phyloP scores from a whole-genome alignment of 2,797 vertebrate genomes.

The Lepilemur septentrionalis region DNA sequence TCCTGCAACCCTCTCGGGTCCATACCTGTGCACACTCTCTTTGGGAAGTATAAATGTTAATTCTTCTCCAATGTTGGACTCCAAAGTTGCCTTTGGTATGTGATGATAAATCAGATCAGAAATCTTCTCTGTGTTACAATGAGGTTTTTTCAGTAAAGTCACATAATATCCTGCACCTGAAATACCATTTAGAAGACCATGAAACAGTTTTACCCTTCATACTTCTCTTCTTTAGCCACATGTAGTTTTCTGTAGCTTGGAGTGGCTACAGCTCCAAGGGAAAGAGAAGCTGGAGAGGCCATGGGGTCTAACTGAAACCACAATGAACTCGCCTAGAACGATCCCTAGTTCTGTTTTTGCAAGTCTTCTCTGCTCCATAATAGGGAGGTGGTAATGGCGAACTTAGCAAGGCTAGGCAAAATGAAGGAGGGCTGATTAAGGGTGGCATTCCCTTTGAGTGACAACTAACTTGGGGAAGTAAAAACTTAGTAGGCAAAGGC shows the following conservation, averaged over 20 bases:
- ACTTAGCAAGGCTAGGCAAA: background rate
- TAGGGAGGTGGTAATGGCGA: background rate
- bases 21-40: constrained; percentile 92
- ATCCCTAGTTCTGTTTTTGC: background rate
- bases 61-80: constrained; percentile 94
- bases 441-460: background rate
- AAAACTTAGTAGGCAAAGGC: background rate
- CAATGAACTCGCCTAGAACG: background rate
- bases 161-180: constrained; percentile 97
- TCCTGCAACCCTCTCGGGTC: background rate
- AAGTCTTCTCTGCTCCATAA: background rate
- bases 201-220: background rate
- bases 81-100: constrained; percentile 92
- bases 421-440: background rate
- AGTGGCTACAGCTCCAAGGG: background rate
- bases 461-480: background rate
- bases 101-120: constrained; percentile 93
- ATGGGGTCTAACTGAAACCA: background rate
- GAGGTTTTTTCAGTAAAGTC: constrained; percentile 94
- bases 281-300: background rate
- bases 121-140: constrained; percentile 92
- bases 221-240: background rate
- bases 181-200: background rate
- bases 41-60: constrained; percentile 96
- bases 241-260: background rate